Evolutionary conservation across 2,888 invertebrate species (phyloP), one percentile per base, ranked within the genome.

Genomic region (Apodemia hepburni): DNA sequence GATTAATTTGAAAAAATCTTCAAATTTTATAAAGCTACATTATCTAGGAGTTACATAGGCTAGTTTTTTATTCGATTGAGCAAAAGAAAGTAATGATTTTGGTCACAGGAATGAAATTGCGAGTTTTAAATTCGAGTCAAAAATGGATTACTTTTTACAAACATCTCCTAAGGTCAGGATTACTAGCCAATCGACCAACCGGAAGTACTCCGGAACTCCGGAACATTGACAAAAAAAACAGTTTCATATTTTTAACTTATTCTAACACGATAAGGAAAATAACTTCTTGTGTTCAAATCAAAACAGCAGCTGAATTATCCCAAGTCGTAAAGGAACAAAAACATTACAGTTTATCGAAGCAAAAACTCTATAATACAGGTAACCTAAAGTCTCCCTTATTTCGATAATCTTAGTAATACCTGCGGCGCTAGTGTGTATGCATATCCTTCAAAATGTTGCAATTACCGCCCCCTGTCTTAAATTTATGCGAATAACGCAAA

Each of bases 401-500:
- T 67, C 64, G 59, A 64, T 66, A 67, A 67, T 66, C 68, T 62
- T 65, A 66, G 64, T 60, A 67, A 68, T 71, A 69, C 71, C 71
- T 70, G 73, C 71, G 69, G 72, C 71, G 69, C 61, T 54, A 27
- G 54, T 22, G 18, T 49, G 57, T 65, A 65, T 58, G 60, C 66
- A 51, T 57, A 57, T 27, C 54, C 66, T 65, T 65, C 62, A 63
- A 65, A 66, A 63, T 65, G 61, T 68, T 68, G 69, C 72, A 71
- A 71, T 72, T 71, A 71, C 74, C 70, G 69, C 71, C 67, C 71
- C 70, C 69, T 69, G 73, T 74, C 74, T 72, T 69, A 78, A 82
- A 82, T 84, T 80, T 84, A 84, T 83, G 83, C 84, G 80, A 82
- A 81, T 78, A 69, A 67, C 69, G 65, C 72, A 89, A 89, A 89